Evolutionary conservation across 2,113 vertebrate species (phyloP).

Genomic region (Dipodomys stephensi): DNA sequence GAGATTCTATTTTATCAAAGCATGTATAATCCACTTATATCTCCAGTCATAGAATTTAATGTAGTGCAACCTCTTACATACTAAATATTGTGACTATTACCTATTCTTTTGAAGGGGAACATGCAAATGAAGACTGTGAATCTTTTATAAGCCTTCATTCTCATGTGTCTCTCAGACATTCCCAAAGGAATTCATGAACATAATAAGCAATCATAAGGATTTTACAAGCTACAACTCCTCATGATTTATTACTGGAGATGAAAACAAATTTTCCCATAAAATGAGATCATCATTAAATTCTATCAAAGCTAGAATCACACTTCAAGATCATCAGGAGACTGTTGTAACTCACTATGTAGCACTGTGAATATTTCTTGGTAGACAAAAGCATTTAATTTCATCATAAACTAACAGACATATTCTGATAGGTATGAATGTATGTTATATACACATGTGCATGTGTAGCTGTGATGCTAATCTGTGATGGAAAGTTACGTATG

Average conservation of each 20-base stretch:
- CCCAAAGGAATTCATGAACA: constrained; percentile 68
- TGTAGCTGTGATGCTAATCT: no score
- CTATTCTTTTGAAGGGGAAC: constrained; percentile 5
- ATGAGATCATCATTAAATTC: constrained; percentile 70
- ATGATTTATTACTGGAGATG: constrained; percentile 78
- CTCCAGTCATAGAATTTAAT: constrained; percentile 31
- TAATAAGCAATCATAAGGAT: constrained; percentile 70
- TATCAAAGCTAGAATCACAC: constrained; percentile 55
- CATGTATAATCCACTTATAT: background rate
- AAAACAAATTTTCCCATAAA: constrained; percentile 76
- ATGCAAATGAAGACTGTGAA: constrained; percentile 36
- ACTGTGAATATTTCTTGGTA: constrained; percentile 53
- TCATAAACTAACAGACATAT: constrained; percentile 36
- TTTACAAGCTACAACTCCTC: constrained; percentile 71
- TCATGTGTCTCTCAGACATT: constrained; percentile 45
- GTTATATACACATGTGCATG: no score
- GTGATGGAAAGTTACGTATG: background rate
- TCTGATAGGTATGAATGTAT: no score
- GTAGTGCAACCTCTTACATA: background rate
- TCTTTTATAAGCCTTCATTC: constrained; percentile 62
- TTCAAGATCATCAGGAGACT: constrained; percentile 40
- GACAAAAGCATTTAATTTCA: background rate
- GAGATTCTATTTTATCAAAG: background rate
- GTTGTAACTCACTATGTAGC: constrained; percentile 40
- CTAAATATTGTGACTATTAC: constrained; percentile 7